Evolutionary conservation across 1,140 invertebrate genomes (phyloP), one percentile per base, ranked within the genome.

Genomic region (Drosophila serrata): DNA sequence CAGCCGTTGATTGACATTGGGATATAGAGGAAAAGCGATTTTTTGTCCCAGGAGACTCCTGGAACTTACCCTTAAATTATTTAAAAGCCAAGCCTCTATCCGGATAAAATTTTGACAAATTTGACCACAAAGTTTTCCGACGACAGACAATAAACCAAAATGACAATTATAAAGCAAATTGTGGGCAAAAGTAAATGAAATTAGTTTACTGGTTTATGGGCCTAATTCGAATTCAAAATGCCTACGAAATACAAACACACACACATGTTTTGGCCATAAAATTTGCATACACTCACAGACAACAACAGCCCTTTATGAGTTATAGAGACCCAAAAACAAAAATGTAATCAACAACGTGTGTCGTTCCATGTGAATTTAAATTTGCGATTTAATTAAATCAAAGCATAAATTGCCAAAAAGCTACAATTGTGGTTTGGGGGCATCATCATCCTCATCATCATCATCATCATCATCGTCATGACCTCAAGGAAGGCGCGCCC

Each of bases 341-440:
- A 81, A 79, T 61, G 45, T 87, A 86, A 82, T 87, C 82, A 82
- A 69, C 82, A 82, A 69, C 39, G 61, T 57, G 22, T 13, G 45
- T 77, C 63, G 56, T 40, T 58, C 24, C 35, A 72, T 40, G 68
- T 40, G 43, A 70, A 57, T 68, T 55, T 74, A 57, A 43, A 79
- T 80, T 59, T 75, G 65, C 43, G 74, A 74, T 84, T 87, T 77
- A 85, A 86, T 85, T 86, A 81, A 87, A 87, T 87, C 75, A 76
- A 82, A 75, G 43, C 76, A 77, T 60, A 67, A 84, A 80, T 82
- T 64, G 55, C 46, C 75, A 43, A 59, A 80, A 76, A 40, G n/a
- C 53, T 67, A 35, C 8, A 72, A 58, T n/a, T 42, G 33, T 9
- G 40, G 42, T 53, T 29, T 15, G 17, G 6, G 45, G 35, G 4